Evolutionary conservation across 2,888 invertebrate species (phyloP).

Genomic region (Hydropsyche betteni): DNA sequence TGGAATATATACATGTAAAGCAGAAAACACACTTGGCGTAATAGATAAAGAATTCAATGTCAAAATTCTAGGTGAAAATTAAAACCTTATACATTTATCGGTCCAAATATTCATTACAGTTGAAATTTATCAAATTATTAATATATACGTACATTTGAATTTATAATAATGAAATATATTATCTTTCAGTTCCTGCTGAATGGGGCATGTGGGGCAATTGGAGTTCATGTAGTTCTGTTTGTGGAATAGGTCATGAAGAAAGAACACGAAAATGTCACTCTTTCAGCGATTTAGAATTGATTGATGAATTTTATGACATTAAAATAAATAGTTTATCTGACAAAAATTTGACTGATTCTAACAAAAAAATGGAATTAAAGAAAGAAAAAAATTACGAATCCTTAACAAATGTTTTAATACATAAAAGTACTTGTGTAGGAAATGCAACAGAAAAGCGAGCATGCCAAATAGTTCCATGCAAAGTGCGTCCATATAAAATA

Average conservation of each 20-base stretch:
- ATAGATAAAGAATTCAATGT: constrained; percentile 60
- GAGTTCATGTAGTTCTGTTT: constrained; percentile 63
- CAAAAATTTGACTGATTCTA: constrained; percentile 34
- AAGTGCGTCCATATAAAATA: constrained; percentile 55
- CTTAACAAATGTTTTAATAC: constrained; percentile 55
- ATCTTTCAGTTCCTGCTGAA: constrained; percentile 62
- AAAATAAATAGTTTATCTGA: constrained; percentile 48
- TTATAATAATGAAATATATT: background rate
- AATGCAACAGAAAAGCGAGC: constrained; percentile 57
- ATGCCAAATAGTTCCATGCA: constrained; percentile 64
- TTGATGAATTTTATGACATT: constrained; percentile 54
- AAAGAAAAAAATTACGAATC: background rate
- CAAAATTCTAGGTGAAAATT: constrained; percentile 57
- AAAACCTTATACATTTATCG: background rate
- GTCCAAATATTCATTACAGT: background rate
- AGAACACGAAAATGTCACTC: constrained; percentile 60
- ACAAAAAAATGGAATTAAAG: constrained; percentile 4
- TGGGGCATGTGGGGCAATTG: constrained; percentile 64
- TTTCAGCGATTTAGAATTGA: constrained; percentile 56
- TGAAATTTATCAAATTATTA: background rate
- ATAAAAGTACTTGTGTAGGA: constrained; percentile 61
- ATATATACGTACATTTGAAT: too few species aligned
- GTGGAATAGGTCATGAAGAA: constrained; percentile 61
- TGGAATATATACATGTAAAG: constrained; percentile 69
- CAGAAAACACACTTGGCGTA: constrained; percentile 65